Conservation (phyloP, 2,888 invertebrate species). For the Endomychus coccineus region DNA sequence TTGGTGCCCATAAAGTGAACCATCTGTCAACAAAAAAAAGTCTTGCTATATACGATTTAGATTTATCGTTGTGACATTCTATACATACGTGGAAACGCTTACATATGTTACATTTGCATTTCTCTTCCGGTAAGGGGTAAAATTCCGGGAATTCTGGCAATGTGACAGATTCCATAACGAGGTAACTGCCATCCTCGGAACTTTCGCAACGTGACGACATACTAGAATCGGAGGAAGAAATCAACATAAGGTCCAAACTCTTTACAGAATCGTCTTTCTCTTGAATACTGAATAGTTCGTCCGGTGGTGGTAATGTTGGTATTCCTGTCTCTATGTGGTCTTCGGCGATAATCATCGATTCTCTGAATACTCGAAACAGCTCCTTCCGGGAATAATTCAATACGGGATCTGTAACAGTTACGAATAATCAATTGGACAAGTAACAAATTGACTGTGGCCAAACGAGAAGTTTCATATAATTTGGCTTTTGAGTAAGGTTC, state of each 20-base stretch:
- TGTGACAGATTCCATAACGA: conserved; percentile 9
- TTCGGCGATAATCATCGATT: conserved; percentile 34
- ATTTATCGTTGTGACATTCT: too few relatives aligned
- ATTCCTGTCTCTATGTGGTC: conserved; percentile 34
- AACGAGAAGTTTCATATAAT: too few relatives aligned
- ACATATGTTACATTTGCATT: conserved; percentile 18
- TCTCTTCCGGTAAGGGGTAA: conserved; percentile 24
- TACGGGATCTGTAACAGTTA: conserved; percentile 26
- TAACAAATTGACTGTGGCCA: too few relatives aligned
- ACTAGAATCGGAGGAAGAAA: conserved; percentile 10
- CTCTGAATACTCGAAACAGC: conserved; percentile 35
- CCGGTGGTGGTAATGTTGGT: conserved; percentile 28
- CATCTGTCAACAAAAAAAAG: too few relatives aligned
- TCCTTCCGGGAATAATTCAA: conserved; percentile 31
- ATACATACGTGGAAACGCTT: too few relatives aligned
- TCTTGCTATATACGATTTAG: too few relatives aligned
- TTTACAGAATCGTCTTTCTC: conserved; percentile 4
- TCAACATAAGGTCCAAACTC: neutral
- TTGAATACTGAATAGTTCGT: conserved; percentile 27
- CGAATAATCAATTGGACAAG: too few relatives aligned
- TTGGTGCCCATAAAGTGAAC: too few relatives aligned
- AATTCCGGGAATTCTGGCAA: conserved; percentile 10
- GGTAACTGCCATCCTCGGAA: conserved; percentile 7
- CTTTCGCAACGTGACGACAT: conserved; percentile 9
- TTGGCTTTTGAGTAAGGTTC: too few relatives aligned